phyloP scores from a whole-genome alignment of 2,888 invertebrate species.

The Gari tellinella region DNA sequence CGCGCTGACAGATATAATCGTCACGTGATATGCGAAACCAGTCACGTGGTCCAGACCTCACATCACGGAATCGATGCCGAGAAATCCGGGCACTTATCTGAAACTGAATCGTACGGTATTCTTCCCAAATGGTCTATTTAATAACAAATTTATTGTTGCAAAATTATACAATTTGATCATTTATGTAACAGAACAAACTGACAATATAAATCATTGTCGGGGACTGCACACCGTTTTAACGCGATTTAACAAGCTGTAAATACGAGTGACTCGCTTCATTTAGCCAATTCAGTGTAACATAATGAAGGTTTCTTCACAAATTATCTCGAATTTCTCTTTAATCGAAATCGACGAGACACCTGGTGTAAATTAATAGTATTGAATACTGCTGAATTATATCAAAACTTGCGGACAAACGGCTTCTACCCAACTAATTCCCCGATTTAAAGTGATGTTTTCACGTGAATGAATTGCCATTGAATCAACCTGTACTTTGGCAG shows the following conservation, averaged over 20 bases:
- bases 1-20: slow-evolving; percentile 43
- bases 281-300: slow-evolving; percentile 22
- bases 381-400: slow-evolving; percentile 38
- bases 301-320: slow-evolving; percentile 20
- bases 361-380: slow-evolving; percentile 33
- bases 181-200: slow-evolving; percentile 6
- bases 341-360: slow-evolving; percentile 35
- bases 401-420: slow-evolving; percentile 22
- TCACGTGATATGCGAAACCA: slow-evolving; percentile 43
- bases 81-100: too few relatives aligned
- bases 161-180: slow-evolving; percentile 23
- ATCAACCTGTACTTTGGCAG: slow-evolving; percentile 11
- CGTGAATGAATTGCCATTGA: slow-evolving; percentile 20
- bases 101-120: too few relatives aligned
- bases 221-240: slow-evolving; percentile 20
- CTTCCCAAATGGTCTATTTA: too few relatives aligned
- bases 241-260: slow-evolving; percentile 18
- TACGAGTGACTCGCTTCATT: slow-evolving; percentile 30
- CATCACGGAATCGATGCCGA: slow-evolving; percentile 9
- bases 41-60: slow-evolving; percentile 48
- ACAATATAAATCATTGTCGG: background rate
- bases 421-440: slow-evolving; percentile 24
- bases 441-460: slow-evolving; percentile 38
- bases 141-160: too few relatives aligned
- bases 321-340: slow-evolving; percentile 41